Evolutionary conservation across 2,888 invertebrate species (phyloP).

Genomic region (Siphonodentalium dalli): DNA sequence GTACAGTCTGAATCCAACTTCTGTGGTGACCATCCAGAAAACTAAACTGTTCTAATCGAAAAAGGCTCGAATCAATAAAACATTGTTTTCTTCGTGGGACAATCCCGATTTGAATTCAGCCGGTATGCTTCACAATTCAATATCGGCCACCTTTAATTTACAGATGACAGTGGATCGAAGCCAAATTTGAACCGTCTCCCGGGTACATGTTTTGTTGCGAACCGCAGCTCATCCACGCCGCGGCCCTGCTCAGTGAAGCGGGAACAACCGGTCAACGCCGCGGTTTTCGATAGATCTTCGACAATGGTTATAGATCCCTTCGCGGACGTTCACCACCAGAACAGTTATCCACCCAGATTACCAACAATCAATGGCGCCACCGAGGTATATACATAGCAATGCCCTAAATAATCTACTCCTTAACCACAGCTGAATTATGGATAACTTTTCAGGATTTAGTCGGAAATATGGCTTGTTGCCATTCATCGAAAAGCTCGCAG

Average conservation of each 20-base stretch:
- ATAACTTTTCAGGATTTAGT: no score
- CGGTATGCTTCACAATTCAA: no score
- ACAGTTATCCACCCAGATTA: slow-evolving; percentile 26
- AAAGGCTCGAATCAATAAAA: neutral
- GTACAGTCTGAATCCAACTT: neutral
- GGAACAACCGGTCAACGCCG: slow-evolving; percentile 27
- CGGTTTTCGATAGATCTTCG: slow-evolving; percentile 2
- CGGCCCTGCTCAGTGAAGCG: slow-evolving; percentile 15
- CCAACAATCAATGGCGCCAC: slow-evolving; percentile 34
- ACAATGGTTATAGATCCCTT: no score
- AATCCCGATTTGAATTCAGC: no score
- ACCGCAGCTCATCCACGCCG: slow-evolving; percentile 20
- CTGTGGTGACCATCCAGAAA: neutral
- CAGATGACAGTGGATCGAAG: slow-evolving; percentile 49
- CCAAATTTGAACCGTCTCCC: slow-evolving; percentile 50
- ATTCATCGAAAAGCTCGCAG: no score
- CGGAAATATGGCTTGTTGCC: no score
- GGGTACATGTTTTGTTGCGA: slow-evolving; percentile 57
- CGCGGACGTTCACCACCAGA: slow-evolving; percentile 21
- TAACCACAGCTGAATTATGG: no score
- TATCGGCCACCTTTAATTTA: no score
- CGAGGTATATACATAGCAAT: no score
- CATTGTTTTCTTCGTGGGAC: no score
- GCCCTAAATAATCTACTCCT: no score
- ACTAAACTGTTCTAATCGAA: neutral